A percentile compares a stretch with the other conserved stretches of the same genome.
phyloP scores from a whole-genome alignment of 2,888 invertebrate genomes.

The Heteromyza rotundicornis region DNA sequence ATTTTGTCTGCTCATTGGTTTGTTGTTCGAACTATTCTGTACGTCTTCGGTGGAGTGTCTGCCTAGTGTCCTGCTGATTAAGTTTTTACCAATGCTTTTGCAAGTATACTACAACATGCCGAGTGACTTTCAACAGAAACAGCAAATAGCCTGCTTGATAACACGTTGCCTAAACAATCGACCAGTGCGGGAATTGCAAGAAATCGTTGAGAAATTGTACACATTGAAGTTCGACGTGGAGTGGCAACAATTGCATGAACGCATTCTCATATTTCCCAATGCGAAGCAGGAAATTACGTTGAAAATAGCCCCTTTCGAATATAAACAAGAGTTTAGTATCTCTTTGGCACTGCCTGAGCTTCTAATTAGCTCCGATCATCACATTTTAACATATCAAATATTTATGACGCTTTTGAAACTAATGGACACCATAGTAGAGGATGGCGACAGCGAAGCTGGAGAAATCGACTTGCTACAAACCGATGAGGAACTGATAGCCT shows the following conservation, averaged over 20 bases:
- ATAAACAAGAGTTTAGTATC: conserved; percentile 30
- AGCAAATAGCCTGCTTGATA: conserved; percentile 41
- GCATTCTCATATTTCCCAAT: conserved; percentile 38
- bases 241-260: conserved; percentile 43
- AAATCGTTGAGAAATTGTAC: conserved; percentile 40
- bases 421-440: conserved; percentile 30
- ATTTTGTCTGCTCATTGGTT: conserved; percentile 38
- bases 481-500: conserved; percentile 48
- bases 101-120: conserved; percentile 46
- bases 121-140: conserved; percentile 24
- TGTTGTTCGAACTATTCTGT: conserved; percentile 54
- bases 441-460: background rate
- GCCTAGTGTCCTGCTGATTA: conserved; percentile 47
- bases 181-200: conserved; percentile 40
- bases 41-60: conserved; percentile 53
- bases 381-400: conserved; percentile 50
- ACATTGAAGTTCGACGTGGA: conserved; percentile 31
- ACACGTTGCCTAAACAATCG: conserved; percentile 54
- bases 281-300: conserved; percentile 27
- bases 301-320: conserved; percentile 38
- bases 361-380: conserved; percentile 43
- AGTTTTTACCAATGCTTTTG: conserved; percentile 50
- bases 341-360: conserved; percentile 40
- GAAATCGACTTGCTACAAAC: conserved; percentile 43
- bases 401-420: conserved; percentile 49